Evolutionary conservation across 2,113 vertebrate species (phyloP).

Genomic region (Hydropotes inermis): DNA sequence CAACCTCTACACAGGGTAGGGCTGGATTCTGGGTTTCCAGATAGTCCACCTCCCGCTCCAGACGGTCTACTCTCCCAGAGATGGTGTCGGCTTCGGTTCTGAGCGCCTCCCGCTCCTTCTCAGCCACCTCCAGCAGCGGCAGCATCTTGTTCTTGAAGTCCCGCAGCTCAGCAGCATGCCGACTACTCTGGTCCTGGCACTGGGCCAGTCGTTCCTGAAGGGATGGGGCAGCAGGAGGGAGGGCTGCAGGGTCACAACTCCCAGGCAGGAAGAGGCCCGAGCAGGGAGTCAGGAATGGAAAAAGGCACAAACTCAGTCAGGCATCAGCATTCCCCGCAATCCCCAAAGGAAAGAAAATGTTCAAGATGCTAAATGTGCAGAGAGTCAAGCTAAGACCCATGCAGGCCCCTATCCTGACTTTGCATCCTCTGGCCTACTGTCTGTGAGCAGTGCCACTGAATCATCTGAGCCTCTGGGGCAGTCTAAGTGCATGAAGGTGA

Average conservation of each 20-base stretch:
- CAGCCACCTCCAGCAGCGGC: conserved; percentile 85
- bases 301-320: neutral
- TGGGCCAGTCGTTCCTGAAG: conserved; percentile 91
- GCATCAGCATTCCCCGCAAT: neutral
- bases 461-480: neutral
- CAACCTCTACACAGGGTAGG: conserved; percentile 87
- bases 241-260: neutral
- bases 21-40: conserved; percentile 90
- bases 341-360: conserved; percentile 14
- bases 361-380: neutral
- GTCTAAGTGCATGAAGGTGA: neutral
- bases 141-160: conserved; percentile 92
- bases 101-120: conserved; percentile 85
- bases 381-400: neutral
- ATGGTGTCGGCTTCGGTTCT: conserved; percentile 85
- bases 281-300: neutral
- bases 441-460: neutral
- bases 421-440: neutral
- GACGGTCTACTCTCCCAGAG: conserved; percentile 83
- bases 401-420: neutral
- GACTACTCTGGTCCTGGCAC: conserved; percentile 92
- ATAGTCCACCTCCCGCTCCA: conserved; percentile 93
- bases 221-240: neutral
- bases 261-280: conserved; percentile 48
- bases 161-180: conserved; percentile 88